Percentiles rank a stretch among this genome's conserved stretches.
Evolutionary conservation across 2,888 invertebrate genomes (phyloP).

Genomic region (Embidobia sp.): DNA sequence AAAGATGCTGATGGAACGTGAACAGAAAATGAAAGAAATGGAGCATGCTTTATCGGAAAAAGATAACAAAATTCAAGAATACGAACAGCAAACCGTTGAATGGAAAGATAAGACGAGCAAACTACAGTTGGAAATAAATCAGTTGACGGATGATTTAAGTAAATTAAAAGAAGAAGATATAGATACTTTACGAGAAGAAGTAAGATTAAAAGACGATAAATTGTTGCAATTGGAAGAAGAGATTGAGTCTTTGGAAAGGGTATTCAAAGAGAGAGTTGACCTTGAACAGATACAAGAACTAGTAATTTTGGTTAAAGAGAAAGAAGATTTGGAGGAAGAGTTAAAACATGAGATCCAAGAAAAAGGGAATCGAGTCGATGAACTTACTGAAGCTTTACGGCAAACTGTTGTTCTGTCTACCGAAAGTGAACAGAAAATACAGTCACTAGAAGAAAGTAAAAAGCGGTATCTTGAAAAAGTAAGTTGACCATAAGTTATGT

Average conservation of each 20-base stretch:
- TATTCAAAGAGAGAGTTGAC: slow-evolving; percentile 74
- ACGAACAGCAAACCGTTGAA: slow-evolving; percentile 71
- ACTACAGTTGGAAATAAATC: slow-evolving; percentile 67
- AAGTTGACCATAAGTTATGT: too few species aligned
- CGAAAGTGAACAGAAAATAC: slow-evolving; percentile 83
- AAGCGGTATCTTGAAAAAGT: slow-evolving; percentile 87
- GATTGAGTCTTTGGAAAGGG: slow-evolving; percentile 75
- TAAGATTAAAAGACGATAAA: slow-evolving; percentile 68
- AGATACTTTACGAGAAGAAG: slow-evolving; percentile 73
- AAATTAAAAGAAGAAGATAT: slow-evolving; percentile 73
- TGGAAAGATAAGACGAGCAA: slow-evolving; percentile 69
- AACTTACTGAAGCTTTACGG: slow-evolving; percentile 90
- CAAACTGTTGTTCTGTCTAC: slow-evolving; percentile 90
- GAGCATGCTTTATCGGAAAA: slow-evolving; percentile 72
- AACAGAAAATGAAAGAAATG: slow-evolving; percentile 73
- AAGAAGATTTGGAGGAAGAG: slow-evolving; percentile 83
- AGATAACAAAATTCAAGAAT: slow-evolving; percentile 71
- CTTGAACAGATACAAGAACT: slow-evolving; percentile 76
- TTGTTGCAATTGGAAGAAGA: slow-evolving; percentile 74
- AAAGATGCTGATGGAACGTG: slow-evolving; percentile 57
- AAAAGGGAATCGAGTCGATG: slow-evolving; percentile 85
- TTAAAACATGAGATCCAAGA: slow-evolving; percentile 80
- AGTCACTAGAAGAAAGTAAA: slow-evolving; percentile 84
- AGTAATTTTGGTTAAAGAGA: slow-evolving; percentile 72
- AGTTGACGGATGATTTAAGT: slow-evolving; percentile 69